Conservation (phyloP, 2,113 vertebrate species). For the Malurus melanocephalus region DNA sequence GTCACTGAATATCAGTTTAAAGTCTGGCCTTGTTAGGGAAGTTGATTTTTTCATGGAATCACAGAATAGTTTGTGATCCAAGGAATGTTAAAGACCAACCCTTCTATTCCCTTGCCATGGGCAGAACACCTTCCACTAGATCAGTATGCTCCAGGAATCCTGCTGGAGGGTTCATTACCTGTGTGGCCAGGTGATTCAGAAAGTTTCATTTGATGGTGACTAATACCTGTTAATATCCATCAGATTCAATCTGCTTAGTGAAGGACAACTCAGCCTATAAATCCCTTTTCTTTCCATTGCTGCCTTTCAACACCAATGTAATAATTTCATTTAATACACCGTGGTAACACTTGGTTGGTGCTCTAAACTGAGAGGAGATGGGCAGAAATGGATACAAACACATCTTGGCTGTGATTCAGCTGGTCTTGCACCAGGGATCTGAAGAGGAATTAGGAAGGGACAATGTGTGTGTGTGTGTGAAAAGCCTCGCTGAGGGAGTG, state of each 20-base stretch:
- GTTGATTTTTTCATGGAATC: background rate
- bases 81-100: background rate
- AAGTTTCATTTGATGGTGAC: background rate
- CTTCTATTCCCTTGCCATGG: background rate
- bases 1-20: background rate
- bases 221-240: background rate
- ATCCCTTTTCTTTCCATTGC: background rate
- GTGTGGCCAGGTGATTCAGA: background rate
- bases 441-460: background rate
- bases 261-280: background rate
- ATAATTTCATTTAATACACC: background rate
- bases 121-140: background rate
- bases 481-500: background rate
- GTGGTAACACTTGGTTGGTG: background rate
- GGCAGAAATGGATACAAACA: background rate
- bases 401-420: background rate
- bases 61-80: background rate
- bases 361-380: background rate
- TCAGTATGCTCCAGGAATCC: background rate
- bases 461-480: background rate
- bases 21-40: background rate
- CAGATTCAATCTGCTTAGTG: background rate
- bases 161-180: background rate
- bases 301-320: background rate
- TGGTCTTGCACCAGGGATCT: background rate